Conservation (phyloP, 2,113 vertebrate genomes). For the Myanophis thanlyinensis region DNA sequence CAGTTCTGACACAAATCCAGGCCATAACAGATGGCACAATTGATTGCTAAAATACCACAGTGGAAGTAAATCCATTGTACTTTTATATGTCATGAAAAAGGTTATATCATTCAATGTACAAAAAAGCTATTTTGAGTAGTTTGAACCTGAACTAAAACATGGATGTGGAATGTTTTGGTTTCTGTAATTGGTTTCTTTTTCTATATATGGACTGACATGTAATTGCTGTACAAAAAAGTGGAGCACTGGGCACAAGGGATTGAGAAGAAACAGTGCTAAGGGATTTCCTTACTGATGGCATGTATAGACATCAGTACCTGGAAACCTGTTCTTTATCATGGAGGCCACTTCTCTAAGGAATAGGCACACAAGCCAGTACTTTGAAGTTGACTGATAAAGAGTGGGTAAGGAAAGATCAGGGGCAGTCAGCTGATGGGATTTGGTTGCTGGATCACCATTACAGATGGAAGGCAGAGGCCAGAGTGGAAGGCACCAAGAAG, state of each 20-base stretch:
- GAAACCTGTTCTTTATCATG: background rate
- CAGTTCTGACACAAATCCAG: background rate
- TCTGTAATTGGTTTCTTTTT: background rate
- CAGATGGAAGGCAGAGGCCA: background rate
- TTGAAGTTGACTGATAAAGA: background rate
- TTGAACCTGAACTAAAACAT: background rate
- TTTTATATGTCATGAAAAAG: background rate
- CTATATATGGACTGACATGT: background rate
- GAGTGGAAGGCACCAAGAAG: background rate
- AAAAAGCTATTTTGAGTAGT: background rate
- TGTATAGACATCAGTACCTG: background rate
- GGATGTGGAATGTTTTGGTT: background rate
- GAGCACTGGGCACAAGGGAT: background rate
- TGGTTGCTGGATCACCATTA: background rate
- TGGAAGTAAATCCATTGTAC: background rate
- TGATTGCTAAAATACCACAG: fast-evolving
- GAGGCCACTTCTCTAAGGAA: background rate
- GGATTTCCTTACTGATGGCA: background rate
- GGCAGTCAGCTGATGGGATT: background rate
- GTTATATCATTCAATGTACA: background rate
- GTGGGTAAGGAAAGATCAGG: background rate
- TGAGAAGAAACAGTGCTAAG: background rate
- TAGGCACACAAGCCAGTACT: background rate
- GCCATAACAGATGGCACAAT: background rate
- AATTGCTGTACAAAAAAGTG: background rate